Percentiles rank a stretch among this genome's conserved stretches.
Conservation (phyloP, 2,888 invertebrate species). For the Meganola albula region DNA sequence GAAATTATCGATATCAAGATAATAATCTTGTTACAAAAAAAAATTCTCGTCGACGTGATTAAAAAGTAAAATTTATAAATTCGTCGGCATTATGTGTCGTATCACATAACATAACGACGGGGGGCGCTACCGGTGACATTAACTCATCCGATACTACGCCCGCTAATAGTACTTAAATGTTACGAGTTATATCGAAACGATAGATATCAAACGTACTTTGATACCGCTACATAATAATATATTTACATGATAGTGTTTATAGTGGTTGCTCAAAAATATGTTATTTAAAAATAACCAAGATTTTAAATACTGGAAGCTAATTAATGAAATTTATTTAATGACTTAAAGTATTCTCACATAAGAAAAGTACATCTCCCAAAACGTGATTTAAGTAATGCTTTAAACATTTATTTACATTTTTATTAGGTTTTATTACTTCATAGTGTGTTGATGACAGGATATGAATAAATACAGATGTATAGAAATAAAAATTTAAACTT, state of each 20-base stretch:
- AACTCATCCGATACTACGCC: conserved; percentile 40
- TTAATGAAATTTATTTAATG: too few species aligned
- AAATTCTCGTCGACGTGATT: conserved; percentile 28
- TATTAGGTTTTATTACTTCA: too few species aligned
- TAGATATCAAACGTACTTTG: conserved; percentile 57
- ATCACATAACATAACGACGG: conserved; percentile 59
- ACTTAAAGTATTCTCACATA: too few species aligned
- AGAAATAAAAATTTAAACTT: too few species aligned
- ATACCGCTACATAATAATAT: conserved; percentile 48
- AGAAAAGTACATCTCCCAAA: too few species aligned
- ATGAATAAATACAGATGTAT: too few species aligned
- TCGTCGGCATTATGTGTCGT: conserved; percentile 59
- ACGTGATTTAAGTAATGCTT: too few species aligned
- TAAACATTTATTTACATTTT: too few species aligned
- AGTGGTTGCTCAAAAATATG: conserved; percentile 5
- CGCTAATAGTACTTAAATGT: conserved; percentile 62
- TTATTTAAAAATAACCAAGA: too few species aligned
- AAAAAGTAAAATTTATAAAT: conserved; percentile 37
- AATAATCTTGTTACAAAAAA: conserved; percentile 25
- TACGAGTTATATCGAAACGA: conserved; percentile 55
- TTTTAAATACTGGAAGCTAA: too few species aligned
- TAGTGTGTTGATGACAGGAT: too few species aligned
- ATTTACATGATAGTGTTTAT: conserved; percentile 41
- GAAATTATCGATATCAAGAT: conserved; percentile 24
- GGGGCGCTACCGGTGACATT: conserved; percentile 66